Conservation (phyloP, 2,888 invertebrate genomes). For the Deladenus siricidicola region DNA sequence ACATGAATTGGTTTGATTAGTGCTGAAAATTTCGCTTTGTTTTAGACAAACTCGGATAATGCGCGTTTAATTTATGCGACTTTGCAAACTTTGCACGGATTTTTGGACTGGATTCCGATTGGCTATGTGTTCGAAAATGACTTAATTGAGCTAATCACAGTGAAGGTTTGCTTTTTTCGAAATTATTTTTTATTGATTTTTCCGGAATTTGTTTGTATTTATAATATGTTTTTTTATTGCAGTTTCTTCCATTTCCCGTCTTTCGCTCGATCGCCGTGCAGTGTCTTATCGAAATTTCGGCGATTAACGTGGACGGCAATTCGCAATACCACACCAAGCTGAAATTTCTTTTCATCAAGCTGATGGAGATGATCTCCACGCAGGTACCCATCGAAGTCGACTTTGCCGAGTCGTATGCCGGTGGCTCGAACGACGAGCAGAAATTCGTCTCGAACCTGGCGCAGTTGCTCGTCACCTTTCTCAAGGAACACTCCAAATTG, state of each 20-base stretch:
- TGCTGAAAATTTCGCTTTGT: slow-evolving; percentile 20
- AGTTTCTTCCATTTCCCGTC: slow-evolving; percentile 91
- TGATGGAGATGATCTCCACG: slow-evolving; percentile 18
- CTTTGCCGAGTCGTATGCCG: slow-evolving; percentile 84
- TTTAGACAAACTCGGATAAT: slow-evolving; percentile 85
- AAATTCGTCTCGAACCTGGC: slow-evolving; percentile 97
- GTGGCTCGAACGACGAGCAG: slow-evolving; percentile 90
- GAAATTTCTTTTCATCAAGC: slow-evolving; percentile 66
- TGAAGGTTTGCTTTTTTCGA: slow-evolving; percentile 17
- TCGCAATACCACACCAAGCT: slow-evolving; percentile 83
- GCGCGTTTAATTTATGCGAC: slow-evolving; percentile 90
- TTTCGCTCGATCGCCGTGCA: slow-evolving; percentile 95
- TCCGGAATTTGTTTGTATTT: background rate
- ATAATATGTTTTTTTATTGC: slow-evolving; percentile 41
- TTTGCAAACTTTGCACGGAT: slow-evolving; percentile 84
- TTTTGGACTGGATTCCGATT: slow-evolving; percentile 98
- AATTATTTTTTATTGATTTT: background rate
- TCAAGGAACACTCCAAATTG: slow-evolving; percentile 80
- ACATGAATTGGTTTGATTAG: background rate
- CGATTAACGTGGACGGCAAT: slow-evolving; percentile 52
- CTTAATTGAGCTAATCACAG: slow-evolving; percentile 77
- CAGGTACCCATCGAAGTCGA: slow-evolving; percentile 63
- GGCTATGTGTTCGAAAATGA: slow-evolving; percentile 99
- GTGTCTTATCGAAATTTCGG: slow-evolving; percentile 89
- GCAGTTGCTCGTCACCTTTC: slow-evolving; percentile 87